phyloP scores from a whole-genome alignment of 2,888 invertebrate species.

The Tenthredo scrophulariae region DNA sequence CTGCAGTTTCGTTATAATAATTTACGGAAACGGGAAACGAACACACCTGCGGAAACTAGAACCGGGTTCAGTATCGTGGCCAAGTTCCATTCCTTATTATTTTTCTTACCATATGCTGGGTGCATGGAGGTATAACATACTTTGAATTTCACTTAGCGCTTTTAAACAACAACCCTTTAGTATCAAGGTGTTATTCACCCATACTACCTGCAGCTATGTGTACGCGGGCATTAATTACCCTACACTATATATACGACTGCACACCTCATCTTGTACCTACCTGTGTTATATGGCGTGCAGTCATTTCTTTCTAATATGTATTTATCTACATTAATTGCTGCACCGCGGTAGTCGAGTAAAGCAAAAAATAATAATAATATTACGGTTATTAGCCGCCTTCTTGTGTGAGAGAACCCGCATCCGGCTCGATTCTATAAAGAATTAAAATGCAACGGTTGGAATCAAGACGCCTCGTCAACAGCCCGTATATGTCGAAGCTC shows the following conservation, averaged over 20 bases:
- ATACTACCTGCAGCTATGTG: no score
- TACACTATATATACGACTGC: background rate
- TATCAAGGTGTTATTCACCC: no score
- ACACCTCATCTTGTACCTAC: background rate
- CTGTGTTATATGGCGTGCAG: background rate
- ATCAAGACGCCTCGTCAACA: conserved; percentile 3
- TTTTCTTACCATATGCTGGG: background rate
- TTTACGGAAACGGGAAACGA: background rate
- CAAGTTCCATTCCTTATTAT: background rate
- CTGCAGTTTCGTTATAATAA: background rate
- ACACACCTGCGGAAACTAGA: background rate
- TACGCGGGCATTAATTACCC: conserved; percentile 36
- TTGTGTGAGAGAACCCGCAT: conserved; percentile 38
- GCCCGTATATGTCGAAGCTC: conserved; percentile 27
- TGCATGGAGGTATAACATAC: conserved; percentile 11
- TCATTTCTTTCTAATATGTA: conserved; percentile 30
- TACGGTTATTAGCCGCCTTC: conserved; percentile 30
- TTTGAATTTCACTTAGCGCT: conserved; percentile 34
- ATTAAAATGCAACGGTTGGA: conserved; percentile 4
- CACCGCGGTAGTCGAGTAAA: background rate
- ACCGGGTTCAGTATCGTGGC: conserved; percentile 4
- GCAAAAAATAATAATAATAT: conserved; percentile 2
- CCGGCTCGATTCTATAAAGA: background rate
- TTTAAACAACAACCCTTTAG: no score
- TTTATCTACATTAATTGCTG: conserved; percentile 40